Conservation (phyloP, 2,888 invertebrate genomes). For the Griposia aprilina region DNA sequence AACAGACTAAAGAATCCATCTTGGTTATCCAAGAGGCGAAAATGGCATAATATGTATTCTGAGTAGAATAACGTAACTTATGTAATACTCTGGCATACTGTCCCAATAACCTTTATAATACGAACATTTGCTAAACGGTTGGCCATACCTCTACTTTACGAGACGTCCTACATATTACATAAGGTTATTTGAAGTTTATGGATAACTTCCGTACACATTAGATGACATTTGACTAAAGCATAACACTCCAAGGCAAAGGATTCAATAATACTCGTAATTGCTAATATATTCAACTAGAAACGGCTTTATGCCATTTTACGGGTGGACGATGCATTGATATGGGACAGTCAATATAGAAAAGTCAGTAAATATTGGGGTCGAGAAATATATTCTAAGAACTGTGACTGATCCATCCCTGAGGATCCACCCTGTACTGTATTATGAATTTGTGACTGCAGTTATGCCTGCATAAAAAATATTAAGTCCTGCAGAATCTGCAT, state of each 20-base stretch:
- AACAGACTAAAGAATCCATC: slow-evolving; percentile 6
- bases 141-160: not conserved
- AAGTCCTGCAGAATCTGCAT: not conserved
- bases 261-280: not conserved
- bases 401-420: not conserved
- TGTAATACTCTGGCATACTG: slow-evolving; percentile 9
- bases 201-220: slow-evolving; percentile 24
- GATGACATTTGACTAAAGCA: slow-evolving; percentile 17
- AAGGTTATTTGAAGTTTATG: slow-evolving; percentile 28
- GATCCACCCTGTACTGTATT: not conserved
- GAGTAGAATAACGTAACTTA: slow-evolving; percentile 6
- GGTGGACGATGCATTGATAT: not conserved
- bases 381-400: not conserved
- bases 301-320: not conserved
- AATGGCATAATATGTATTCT: not conserved
- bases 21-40: slow-evolving; percentile 5
- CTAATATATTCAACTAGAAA: not conserved
- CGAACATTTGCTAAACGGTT: slow-evolving; percentile 18
- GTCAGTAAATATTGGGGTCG: not conserved
- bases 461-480: not conserved
- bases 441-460: not conserved
- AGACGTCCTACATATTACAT: slow-evolving; percentile 30
- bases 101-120: slow-evolving; percentile 31
- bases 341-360: not conserved
- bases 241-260: slow-evolving; percentile 4